These are phyloP conservation scores for Melipona bicolor DNA, from an alignment of 2,888 invertebrate genomes.

Conservation along the genomic window DNA sequence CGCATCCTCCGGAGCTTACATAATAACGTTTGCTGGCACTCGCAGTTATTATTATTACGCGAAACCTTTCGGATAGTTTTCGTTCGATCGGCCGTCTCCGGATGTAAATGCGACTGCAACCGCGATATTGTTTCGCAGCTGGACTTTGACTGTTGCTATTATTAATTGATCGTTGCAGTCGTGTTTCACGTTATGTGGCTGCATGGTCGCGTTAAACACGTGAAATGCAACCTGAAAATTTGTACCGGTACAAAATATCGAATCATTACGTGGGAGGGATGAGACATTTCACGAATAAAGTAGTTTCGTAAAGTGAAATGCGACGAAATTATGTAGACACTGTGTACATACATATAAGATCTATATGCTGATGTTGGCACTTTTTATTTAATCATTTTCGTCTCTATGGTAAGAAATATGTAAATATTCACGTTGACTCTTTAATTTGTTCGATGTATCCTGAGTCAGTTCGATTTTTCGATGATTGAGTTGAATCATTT, in stretches of 20 bases:
- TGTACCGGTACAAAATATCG: not conserved
- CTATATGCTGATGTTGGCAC: too few species aligned
- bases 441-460: too few species aligned
- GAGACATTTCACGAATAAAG: not conserved
- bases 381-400: too few species aligned
- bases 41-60: constrained; percentile 16
- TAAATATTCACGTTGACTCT: too few species aligned
- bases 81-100: not conserved
- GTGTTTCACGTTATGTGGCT: too few species aligned
- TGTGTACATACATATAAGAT: too few species aligned
- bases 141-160: not conserved
- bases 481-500: too few species aligned
- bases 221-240: too few species aligned
- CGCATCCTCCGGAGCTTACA: constrained; percentile 36
- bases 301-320: not conserved
- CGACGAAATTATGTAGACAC: too few species aligned
- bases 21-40: constrained; percentile 32
- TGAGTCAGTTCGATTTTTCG: too few species aligned
- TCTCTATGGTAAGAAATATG: too few species aligned
- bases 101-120: constrained; percentile 20
- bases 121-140: constrained; percentile 8
- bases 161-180: not conserved
- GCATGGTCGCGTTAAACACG: not conserved
- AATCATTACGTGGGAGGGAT: not conserved
- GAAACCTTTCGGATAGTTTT: not conserved